Percentiles rank a stretch among this genome's conserved stretches.
Evolutionary conservation across 2,113 vertebrate species (phyloP).

Genomic region (Candoia aspera): DNA sequence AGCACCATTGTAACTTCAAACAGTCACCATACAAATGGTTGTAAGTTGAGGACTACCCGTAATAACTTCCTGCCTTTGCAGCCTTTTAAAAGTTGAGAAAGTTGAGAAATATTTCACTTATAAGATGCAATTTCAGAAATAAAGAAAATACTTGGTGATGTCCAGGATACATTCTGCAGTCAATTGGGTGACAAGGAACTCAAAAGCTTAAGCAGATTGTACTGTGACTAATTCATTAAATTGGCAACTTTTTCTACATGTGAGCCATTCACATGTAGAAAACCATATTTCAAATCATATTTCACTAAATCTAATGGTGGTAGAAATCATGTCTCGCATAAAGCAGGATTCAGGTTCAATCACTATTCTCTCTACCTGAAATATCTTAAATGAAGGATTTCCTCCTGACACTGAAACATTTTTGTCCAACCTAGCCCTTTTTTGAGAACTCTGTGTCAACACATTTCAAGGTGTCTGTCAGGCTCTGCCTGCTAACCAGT

Average conservation of each 20-base stretch:
- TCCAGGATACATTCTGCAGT: fast-evolving
- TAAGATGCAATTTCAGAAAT: not conserved
- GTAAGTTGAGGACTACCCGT: not conserved
- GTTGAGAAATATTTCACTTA: conserved; percentile 16
- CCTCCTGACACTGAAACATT: not conserved
- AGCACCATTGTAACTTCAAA: no score
- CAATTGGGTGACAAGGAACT: not conserved
- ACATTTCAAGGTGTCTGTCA: not conserved
- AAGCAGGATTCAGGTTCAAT: not conserved
- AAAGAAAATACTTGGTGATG: not conserved
- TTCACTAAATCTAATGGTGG: not conserved
- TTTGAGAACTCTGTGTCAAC: not conserved
- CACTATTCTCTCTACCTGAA: not conserved
- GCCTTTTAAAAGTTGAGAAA: not conserved
- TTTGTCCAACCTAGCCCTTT: not conserved
- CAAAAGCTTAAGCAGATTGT: not conserved
- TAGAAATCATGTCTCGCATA: not conserved
- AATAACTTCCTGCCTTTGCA: conserved; percentile 22
- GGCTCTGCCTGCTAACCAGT: no score
- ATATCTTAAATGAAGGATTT: not conserved
- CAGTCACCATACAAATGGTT: no score
- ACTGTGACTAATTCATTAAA: conserved; percentile 5
- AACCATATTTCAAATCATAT: conserved; percentile 29
- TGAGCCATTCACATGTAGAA: conserved; percentile 31
- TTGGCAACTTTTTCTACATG: conserved; percentile 27